Percentiles rank a stretch among this genome's conserved stretches.
Conservation (phyloP, 2,113 vertebrate species). For the zebrafish (Danio rerio) region GRCz12tu NC_133176.1:14648501-14649000, state of each 20-base stretch:
- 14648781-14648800: conserved; percentile 11
- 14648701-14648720: conserved; percentile 11
- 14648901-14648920: neutral
- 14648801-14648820: conserved; percentile 30
- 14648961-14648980: neutral
- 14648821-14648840: neutral
- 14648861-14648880: conserved; percentile 3
- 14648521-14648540: conserved; percentile 43
- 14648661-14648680: neutral
- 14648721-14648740: neutral
- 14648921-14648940: conserved; percentile 12
- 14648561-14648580: conserved; percentile 36
- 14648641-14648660: neutral
- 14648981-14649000: too few relatives aligned
- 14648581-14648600: conserved; percentile 38
- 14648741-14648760: conserved; percentile 25
- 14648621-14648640: conserved; percentile 8
- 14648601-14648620: conserved; percentile 30
- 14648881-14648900: conserved; percentile 24
- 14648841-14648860: conserved; percentile 25
- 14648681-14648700: conserved; percentile 8
- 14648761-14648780: conserved; percentile 6
- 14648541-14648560: conserved; percentile 33
- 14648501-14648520: conserved; percentile 51
- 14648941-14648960: neutral